Evolutionary conservation across 2,113 vertebrate genomes (phyloP).

Genomic region (Nibea albiflora): DNA sequence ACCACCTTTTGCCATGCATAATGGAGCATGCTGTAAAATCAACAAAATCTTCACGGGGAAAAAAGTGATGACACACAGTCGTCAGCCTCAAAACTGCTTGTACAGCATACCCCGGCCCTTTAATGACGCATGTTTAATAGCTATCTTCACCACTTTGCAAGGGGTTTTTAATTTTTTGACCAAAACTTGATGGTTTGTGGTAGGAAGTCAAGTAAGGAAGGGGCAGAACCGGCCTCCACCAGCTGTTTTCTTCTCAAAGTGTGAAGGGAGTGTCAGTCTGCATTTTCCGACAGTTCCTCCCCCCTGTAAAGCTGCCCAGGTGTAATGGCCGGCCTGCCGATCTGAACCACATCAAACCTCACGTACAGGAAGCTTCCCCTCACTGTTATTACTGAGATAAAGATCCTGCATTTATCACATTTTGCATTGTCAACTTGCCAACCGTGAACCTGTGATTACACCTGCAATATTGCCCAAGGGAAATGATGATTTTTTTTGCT

Average conservation of each 20-base stretch:
- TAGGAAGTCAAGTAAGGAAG: constrained; percentile 17
- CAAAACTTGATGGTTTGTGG: constrained; percentile 33
- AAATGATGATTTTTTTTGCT: constrained; percentile 9
- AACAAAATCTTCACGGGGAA: background rate
- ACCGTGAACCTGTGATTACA: constrained; percentile 17
- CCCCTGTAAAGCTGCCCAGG: constrained; percentile 69
- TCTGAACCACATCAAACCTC: constrained; percentile 78
- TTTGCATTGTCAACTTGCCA: constrained; percentile 20
- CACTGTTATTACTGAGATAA: constrained; percentile 73
- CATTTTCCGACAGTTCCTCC: constrained; percentile 66
- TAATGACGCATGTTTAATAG: constrained; percentile 17
- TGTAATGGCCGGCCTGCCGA: constrained; percentile 50
- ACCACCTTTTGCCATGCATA: background rate
- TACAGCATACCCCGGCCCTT: background rate
- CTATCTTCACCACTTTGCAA: constrained; percentile 3
- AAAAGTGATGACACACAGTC: background rate
- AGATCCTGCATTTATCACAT: constrained; percentile 32
- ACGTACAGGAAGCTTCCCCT: constrained; percentile 67
- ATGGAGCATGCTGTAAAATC: background rate
- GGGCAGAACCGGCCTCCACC: constrained; percentile 33
- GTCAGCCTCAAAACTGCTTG: background rate
- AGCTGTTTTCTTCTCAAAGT: constrained; percentile 55
- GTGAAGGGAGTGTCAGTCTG: constrained; percentile 42
- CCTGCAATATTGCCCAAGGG: background rate
- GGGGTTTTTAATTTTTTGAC: constrained; percentile 17